Evolutionary conservation across 2,797 vertebrate species (phyloP).

Genomic region (Pipistrellus nathusii): DNA sequence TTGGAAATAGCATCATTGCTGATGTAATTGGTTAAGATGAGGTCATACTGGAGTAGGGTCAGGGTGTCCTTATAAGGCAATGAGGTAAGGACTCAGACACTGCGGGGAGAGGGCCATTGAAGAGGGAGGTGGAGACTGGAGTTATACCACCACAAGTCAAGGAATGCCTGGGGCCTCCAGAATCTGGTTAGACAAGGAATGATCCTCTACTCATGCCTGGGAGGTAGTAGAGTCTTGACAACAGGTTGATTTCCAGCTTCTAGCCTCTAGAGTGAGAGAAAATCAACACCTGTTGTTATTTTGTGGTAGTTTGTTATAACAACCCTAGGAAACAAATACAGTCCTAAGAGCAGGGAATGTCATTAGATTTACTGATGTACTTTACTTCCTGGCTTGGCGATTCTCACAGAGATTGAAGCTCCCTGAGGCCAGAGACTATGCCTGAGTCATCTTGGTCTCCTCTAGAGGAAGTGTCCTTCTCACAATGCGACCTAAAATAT

Average conservation of each 20-base stretch:
- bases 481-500: not conserved
- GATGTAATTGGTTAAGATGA: not conserved
- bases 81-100: not conserved
- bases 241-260: not conserved
- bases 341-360: too few species aligned
- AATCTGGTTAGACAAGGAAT: not conserved
- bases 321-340: not conserved
- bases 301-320: not conserved
- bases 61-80: not conserved
- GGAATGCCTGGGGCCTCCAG: not conserved
- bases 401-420: not conserved
- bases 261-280: not conserved
- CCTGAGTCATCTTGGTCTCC: not conserved
- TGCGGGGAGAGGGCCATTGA: not conserved
- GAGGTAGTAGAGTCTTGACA: not conserved
- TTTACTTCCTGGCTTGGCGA: rapidly evolving
- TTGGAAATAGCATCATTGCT: not conserved
- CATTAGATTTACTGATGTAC: too few species aligned
- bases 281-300: not conserved
- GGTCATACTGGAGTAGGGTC: too few species aligned
- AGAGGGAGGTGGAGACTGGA: not conserved
- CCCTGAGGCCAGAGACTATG: not conserved
- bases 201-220: rapidly evolving
- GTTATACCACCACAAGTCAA: not conserved
- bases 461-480: not conserved